Evolutionary conservation across 2,113 vertebrate genomes (phyloP).

Genomic region (Leptodactylus fuscus): DNA sequence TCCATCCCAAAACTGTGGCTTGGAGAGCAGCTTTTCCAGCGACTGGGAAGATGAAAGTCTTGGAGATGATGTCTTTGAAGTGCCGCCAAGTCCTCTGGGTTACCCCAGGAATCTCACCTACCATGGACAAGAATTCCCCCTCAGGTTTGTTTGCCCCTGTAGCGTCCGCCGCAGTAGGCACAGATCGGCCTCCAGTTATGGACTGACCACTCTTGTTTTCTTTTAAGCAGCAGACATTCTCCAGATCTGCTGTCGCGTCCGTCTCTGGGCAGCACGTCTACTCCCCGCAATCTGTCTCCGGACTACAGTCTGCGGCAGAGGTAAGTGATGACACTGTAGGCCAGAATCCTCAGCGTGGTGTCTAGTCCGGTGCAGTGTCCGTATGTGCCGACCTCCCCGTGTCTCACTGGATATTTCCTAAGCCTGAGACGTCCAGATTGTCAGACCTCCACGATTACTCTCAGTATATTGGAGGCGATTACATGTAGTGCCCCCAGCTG

Average conservation of each 20-base stretch:
- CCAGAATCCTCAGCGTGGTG: no score
- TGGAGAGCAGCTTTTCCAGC: conserved; percentile 73
- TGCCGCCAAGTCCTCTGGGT: conserved; percentile 8
- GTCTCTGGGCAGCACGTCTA: conserved; percentile 78
- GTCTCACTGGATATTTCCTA: no score
- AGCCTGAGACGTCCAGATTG: no score
- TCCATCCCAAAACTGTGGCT: conserved; percentile 69
- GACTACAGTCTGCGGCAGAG: conserved; percentile 38
- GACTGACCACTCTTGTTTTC: not conserved
- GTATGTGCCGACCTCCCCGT: no score
- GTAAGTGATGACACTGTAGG: no score
- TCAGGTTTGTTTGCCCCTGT: not conserved
- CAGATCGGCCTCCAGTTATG: no score
- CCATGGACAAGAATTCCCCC: conserved; percentile 16
- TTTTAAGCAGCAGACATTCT: conserved; percentile 1
- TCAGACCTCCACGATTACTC: no score
- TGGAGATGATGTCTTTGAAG: conserved; percentile 70
- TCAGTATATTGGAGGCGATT: no score
- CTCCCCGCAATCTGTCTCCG: conserved; percentile 70
- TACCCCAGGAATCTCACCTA: conserved; percentile 43
- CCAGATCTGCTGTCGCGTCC: conserved; percentile 69
- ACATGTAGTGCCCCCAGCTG: no score
- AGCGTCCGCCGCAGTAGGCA: no score
- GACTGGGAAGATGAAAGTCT: conserved; percentile 72
- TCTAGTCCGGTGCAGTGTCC: no score